Conservation (phyloP, 1,140 invertebrate species). For the Ceratoteleas bidentatus region DNA sequence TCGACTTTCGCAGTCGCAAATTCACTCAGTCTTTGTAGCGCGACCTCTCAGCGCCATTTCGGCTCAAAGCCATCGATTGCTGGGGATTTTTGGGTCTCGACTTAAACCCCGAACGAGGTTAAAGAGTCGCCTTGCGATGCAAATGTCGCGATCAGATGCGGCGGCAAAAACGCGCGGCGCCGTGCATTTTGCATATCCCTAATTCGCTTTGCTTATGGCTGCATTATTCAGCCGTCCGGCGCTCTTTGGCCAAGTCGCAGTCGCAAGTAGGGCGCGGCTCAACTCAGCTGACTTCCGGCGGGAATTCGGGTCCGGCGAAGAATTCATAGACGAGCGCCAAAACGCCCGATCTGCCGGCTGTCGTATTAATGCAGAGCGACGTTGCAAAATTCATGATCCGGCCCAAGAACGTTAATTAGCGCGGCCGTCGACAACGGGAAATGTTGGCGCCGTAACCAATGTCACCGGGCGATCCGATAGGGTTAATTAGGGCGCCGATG, state of each 20-base stretch:
- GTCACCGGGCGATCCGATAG: constrained; percentile 17
- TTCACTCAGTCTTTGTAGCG: constrained; percentile 16
- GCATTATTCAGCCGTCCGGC: constrained; percentile 28
- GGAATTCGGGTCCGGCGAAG: constrained; percentile 23
- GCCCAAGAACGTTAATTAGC: constrained; percentile 40
- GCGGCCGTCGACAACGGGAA: constrained; percentile 9
- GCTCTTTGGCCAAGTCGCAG: constrained; percentile 12
- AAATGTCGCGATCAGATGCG: constrained; percentile 8
- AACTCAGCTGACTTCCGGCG: constrained; percentile 10
- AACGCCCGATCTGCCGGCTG: background rate
- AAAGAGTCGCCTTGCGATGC: constrained; percentile 47
- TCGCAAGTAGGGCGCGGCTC: constrained; percentile 16
- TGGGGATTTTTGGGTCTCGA: constrained; percentile 28
- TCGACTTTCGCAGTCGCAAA: background rate
- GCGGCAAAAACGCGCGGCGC: background rate
- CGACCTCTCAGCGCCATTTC: background rate
- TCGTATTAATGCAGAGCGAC: constrained; percentile 1
- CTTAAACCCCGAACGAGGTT: constrained; percentile 38
- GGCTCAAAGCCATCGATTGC: constrained; percentile 27
- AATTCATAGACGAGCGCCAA: constrained; percentile 17
- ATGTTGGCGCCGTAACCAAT: constrained; percentile 21
- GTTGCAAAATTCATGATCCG: constrained; percentile 26
- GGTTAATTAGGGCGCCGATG: constrained; percentile 30
- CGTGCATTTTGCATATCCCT: constrained; percentile 37
- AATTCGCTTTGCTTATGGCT: constrained; percentile 37